Evolutionary conservation across 2,797 vertebrate genomes (phyloP).

Genomic region (Lacerta viridis): DNA sequence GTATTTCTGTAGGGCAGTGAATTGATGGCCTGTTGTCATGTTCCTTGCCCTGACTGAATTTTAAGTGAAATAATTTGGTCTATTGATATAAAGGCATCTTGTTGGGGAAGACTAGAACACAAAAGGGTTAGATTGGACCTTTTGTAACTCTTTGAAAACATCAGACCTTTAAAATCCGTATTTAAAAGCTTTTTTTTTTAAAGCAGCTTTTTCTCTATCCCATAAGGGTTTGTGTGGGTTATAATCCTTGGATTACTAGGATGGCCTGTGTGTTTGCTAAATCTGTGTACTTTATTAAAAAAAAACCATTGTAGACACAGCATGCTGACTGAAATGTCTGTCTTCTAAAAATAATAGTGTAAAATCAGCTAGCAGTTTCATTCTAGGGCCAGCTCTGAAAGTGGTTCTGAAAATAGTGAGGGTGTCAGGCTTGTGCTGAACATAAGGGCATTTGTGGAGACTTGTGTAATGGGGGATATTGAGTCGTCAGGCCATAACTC

Average conservation of each 20-base stretch:
- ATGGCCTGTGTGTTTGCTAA: neutral
- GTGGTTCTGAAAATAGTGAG: rapidly evolving
- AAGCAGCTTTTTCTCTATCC: slow-evolving; percentile 39
- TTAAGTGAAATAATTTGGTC: neutral
- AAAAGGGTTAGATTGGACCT: neutral
- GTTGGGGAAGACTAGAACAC: neutral
- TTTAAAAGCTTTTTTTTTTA: slow-evolving; percentile 4
- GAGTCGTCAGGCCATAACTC: rapidly evolving
- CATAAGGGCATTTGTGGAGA: neutral
- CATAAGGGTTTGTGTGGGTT: neutral
- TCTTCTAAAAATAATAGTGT: rapidly evolving
- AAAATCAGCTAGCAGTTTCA: rapidly evolving
- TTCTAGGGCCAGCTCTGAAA: rapidly evolving
- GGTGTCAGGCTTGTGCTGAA: neutral
- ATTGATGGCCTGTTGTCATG: neutral
- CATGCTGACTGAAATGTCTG: neutral
- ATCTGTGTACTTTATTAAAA: neutral
- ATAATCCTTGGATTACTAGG: slow-evolving; percentile 66
- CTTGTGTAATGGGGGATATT: neutral
- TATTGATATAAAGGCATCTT: neutral
- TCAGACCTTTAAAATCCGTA: neutral
- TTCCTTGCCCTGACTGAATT: neutral
- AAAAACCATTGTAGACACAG: neutral
- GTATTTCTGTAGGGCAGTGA: neutral
- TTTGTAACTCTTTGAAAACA: neutral